These are phyloP conservation scores for Mallotus villosus DNA, from an alignment of 2,797 vertebrate genomes.

Conservation along the genomic window DNA sequence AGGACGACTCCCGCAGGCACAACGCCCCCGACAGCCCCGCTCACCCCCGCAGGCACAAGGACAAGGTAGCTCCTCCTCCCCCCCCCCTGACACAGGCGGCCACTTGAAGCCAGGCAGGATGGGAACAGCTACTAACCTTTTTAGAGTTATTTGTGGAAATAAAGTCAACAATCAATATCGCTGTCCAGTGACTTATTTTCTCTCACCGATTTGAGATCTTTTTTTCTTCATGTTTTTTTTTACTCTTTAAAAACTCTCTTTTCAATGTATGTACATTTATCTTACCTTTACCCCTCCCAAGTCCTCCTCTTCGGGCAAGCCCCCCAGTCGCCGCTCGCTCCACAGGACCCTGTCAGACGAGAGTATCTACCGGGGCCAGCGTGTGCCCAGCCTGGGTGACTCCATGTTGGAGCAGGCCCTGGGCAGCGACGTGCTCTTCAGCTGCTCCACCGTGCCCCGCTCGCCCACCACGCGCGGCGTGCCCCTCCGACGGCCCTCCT, in stretches of 20 bases:
- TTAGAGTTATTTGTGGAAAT: too few relatives aligned
- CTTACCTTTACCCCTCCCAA: constrained; percentile 30
- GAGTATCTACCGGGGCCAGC: constrained; percentile 94
- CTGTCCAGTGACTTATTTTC: too few relatives aligned
- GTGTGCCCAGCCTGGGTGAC: constrained; percentile 83
- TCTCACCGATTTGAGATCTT: too few relatives aligned
- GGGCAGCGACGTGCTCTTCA: constrained; percentile 90
- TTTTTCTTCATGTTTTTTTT: too few relatives aligned
- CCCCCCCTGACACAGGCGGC: background rate
- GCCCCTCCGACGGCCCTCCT: constrained; percentile 90
- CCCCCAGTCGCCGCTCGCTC: constrained; percentile 84
- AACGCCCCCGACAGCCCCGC: constrained; percentile 50
- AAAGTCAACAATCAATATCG: too few relatives aligned
- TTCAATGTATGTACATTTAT: too few relatives aligned
- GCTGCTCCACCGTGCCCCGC: constrained; percentile 89
- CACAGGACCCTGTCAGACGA: constrained; percentile 97
- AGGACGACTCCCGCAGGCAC: constrained; percentile 93
- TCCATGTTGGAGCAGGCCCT: constrained; percentile 80
- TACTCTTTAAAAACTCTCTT: too few relatives aligned
- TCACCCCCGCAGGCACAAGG: constrained; percentile 65
- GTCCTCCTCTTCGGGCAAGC: constrained; percentile 78
- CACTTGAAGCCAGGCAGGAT: background rate
- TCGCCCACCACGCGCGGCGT: constrained; percentile 93
- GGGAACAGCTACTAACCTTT: background rate
- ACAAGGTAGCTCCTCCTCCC: constrained; percentile 52